phyloP scores from a whole-genome alignment of 2,113 vertebrate genomes.

The Etheostoma spectabile region DNA sequence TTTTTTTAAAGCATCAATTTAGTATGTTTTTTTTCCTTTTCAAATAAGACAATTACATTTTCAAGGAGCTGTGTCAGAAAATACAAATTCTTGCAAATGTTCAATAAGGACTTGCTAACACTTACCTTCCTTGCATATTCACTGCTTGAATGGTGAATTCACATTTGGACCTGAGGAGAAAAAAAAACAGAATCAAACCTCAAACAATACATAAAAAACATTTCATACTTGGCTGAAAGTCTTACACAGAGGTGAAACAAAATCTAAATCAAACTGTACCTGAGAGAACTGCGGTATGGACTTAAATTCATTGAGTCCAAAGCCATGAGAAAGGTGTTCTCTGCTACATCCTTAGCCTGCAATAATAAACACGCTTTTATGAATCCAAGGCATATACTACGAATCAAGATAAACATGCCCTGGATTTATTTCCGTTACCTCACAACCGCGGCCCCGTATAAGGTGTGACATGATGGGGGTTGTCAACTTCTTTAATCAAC shows the following conservation, averaged over 20 bases:
- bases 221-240: background rate
- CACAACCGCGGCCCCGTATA: too few species aligned
- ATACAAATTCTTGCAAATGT: background rate
- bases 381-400: background rate
- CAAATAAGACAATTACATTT: background rate
- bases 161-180: constrained; percentile 86
- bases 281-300: constrained; percentile 86
- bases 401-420: too few species aligned
- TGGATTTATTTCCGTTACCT: too few species aligned
- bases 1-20: background rate
- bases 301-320: constrained; percentile 85
- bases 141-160: constrained; percentile 93
- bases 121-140: constrained; percentile 92
- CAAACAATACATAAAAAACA: background rate
- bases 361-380: constrained; percentile 43
- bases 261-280: constrained; percentile 74
- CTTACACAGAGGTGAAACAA: background rate
- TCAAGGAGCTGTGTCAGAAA: background rate
- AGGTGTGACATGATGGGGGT: too few species aligned
- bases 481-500: too few species aligned
- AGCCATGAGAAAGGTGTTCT: constrained; percentile 84
- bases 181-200: constrained; percentile 5
- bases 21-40: background rate
- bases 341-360: constrained; percentile 92
- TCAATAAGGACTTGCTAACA: constrained; percentile 5